Conservation (phyloP, 1,140 invertebrate genomes). For the Caerostris extrusa region DNA sequence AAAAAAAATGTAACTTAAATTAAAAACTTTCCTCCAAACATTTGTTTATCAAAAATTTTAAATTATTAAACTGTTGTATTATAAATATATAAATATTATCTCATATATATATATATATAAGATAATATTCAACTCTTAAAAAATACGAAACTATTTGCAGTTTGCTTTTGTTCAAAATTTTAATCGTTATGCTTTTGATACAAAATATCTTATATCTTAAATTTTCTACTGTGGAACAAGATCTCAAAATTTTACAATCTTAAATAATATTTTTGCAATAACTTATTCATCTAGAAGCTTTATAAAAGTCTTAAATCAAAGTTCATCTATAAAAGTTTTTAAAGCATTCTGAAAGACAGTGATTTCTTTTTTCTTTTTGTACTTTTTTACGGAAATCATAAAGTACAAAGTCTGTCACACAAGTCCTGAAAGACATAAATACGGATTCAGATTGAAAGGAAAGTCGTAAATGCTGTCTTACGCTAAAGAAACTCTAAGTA, state of each 20-base stretch:
- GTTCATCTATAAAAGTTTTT: not conserved
- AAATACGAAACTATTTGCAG: too few species aligned
- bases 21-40: too few species aligned
- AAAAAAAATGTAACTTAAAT: too few species aligned
- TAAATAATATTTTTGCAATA: not conserved
- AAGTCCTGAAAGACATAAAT: slow-evolving; percentile 48
- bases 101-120: too few species aligned
- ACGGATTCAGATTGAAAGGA: slow-evolving; percentile 40
- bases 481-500: slow-evolving; percentile 23
- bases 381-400: slow-evolving; percentile 17
- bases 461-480: slow-evolving; percentile 40
- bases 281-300: not conserved
- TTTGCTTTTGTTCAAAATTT: too few species aligned
- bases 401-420: slow-evolving; percentile 30
- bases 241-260: too few species aligned
- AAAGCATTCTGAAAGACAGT: not conserved
- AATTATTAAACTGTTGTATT: too few species aligned
- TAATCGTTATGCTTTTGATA: not conserved
- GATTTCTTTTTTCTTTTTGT: not conserved
- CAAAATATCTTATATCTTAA: not conserved
- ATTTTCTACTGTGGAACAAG: too few species aligned
- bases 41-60: too few species aligned
- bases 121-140: too few species aligned
- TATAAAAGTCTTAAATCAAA: slow-evolving; percentile 25
- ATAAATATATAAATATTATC: too few species aligned